Percentiles rank a stretch among this genome's conserved stretches.
phyloP scores from a whole-genome alignment of 2,797 vertebrate genomes.

The Galago senegalensis region DNA sequence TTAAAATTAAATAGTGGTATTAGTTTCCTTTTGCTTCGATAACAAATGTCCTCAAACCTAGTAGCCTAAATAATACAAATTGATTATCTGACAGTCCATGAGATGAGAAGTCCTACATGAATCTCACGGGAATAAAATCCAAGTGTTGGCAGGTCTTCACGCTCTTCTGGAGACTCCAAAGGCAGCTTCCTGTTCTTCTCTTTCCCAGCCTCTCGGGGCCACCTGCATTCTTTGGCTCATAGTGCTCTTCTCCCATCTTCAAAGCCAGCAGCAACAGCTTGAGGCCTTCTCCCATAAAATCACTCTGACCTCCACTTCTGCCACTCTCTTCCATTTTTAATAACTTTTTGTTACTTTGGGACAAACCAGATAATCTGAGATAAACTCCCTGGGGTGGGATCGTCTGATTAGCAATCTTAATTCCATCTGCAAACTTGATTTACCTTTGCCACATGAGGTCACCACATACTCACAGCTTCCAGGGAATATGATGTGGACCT shows the following conservation, averaged over 20 bases:
- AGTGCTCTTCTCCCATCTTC: not conserved
- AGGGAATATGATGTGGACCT: not conserved
- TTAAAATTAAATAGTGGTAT: not conserved
- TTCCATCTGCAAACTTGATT: not conserved
- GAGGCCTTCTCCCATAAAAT: not conserved
- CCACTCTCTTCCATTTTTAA: not conserved
- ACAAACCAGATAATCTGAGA: not conserved
- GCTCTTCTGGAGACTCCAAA: not conserved
- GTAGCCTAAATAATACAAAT: not conserved
- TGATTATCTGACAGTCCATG: not conserved
- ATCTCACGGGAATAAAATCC: not conserved
- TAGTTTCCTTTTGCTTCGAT: not conserved
- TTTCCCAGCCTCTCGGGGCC: not conserved
- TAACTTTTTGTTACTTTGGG: not conserved
- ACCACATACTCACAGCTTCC: not conserved
- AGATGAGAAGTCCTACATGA: not conserved
- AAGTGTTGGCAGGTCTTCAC: not conserved
- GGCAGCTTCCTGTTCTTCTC: not conserved
- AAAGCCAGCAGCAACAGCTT: not conserved
- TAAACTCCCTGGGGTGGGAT: not conserved
- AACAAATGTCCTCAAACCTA: not conserved
- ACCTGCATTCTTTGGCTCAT: not conserved
- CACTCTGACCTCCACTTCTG: not conserved
- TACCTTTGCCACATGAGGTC: not conserved
- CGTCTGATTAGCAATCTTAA: not conserved